Evolutionary conservation across 2,797 vertebrate species (phyloP), one percentile per base, ranked within the genome.

Genomic region (Phalloptychus januarius): DNA sequence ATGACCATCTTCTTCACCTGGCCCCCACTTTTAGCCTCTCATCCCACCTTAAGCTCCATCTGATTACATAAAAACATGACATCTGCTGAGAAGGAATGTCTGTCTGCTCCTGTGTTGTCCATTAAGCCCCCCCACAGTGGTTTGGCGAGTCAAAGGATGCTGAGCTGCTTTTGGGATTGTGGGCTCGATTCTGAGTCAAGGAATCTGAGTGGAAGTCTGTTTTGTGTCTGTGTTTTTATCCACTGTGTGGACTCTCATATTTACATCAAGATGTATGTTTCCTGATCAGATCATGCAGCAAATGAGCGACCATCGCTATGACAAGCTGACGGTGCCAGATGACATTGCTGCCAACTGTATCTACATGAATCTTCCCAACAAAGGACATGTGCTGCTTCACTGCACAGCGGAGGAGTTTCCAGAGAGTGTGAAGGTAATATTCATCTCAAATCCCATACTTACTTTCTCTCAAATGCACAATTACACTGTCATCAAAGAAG

Each of bases 301-400:
- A 87, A 98, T 99, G 97, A 99, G 97, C 0, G 97, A 99, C 93
- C 97, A 99, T 85, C 97, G 96, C 89, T 99, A 99, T 0, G 97
- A 99, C 94, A 99, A 98, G 79, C 95, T 99, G 94, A 99, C 97
- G 0, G 94, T 99, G 87, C 98, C 97, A 0, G 97, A 99, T 0
- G 97, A 99, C 45, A 11, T 84, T 0, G 98, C 97, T 0, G 98
- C 98, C 16, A 99, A 99, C 95, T 98, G 97, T 84, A 10, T 99
- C 81, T 99, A 99, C 91, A 93, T 99, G 87, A 98, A 99, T 89
- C 93, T 98, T 45, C 97, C 98, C 2, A 88, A 92, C 75, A 98
- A 98, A 88, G 98, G 98, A 20, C 97, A 98, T 0, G 96, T 99
- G 75, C 95, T 99, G 70, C 93, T 99, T 88, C 98, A 99, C 90